Evolutionary conservation across 2,113 vertebrate genomes (phyloP).

Genomic region (Boulengeromyrus knoepffleri): DNA sequence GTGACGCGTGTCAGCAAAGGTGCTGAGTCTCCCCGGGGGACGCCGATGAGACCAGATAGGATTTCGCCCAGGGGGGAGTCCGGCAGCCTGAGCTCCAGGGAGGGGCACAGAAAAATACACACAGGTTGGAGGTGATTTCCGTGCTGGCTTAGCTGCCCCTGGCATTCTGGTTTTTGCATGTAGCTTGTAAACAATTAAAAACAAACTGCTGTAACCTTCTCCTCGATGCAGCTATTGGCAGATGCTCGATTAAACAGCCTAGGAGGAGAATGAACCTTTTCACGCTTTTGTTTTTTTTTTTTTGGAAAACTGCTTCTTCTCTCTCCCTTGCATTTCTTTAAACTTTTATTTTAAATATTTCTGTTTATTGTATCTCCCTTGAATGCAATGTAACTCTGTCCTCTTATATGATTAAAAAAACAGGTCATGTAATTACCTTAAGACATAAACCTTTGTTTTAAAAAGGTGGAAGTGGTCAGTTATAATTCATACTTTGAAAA

Average conservation of each 20-base stretch:
- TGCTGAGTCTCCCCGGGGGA: slow-evolving; percentile 32
- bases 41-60: slow-evolving; percentile 21
- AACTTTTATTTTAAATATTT: slow-evolving; percentile 12
- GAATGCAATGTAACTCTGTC: slow-evolving; percentile 28
- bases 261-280: slow-evolving; percentile 47
- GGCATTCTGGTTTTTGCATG: slow-evolving; percentile 39
- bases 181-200: neutral
- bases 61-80: slow-evolving; percentile 28
- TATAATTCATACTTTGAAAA: neutral
- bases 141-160: slow-evolving; percentile 28
- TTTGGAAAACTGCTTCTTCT: slow-evolving; percentile 27
- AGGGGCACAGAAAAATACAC: slow-evolving; percentile 12
- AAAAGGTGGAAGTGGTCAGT: neutral
- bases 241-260: slow-evolving; percentile 35
- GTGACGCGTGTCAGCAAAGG: slow-evolving; percentile 39
- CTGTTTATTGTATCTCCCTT: slow-evolving; percentile 33
- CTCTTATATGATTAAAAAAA: neutral
- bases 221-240: slow-evolving; percentile 34
- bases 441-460: neutral
- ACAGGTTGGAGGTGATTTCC: neutral
- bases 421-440: neutral
- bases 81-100: neutral
- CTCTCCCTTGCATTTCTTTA: slow-evolving; percentile 21
- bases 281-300: slow-evolving; percentile 40
- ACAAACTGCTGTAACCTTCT: slow-evolving; percentile 14